Conservation (phyloP, 2,113 vertebrate species). For the Poecile atricapillus region DNA sequence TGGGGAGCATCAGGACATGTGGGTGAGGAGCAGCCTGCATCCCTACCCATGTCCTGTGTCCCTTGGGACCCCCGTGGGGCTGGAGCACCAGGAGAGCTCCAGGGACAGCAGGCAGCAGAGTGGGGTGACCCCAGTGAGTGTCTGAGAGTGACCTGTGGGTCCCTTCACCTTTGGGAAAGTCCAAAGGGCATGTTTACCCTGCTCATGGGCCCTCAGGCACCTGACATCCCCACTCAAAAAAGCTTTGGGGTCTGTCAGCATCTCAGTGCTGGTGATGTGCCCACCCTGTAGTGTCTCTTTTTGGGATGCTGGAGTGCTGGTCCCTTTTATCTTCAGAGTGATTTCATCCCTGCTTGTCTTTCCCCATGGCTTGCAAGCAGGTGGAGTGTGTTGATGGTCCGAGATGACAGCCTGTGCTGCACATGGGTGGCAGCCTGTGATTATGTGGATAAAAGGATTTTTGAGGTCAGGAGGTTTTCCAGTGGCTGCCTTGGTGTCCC, state of each 20-base stretch:
- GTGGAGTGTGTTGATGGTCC: background rate
- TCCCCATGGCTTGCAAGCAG: background rate
- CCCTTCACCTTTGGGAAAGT: background rate
- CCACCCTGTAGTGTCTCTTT: background rate
- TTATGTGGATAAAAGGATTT: slow-evolving; percentile 71
- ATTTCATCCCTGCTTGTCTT: background rate
- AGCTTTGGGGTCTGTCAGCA: background rate
- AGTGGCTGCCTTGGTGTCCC: background rate
- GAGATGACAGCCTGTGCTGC: slow-evolving; percentile 57
- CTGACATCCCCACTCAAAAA: background rate
- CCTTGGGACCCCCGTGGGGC: accelerated
- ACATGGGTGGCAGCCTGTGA: slow-evolving; percentile 60
- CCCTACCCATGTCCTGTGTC: background rate
- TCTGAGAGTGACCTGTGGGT: background rate
- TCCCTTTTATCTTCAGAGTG: accelerated
- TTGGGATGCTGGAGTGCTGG: background rate
- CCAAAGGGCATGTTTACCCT: accelerated
- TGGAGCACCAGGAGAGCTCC: background rate
- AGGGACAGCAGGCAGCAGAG: background rate
- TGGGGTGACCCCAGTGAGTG: accelerated
- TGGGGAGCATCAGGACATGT: background rate
- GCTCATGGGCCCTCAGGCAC: accelerated
- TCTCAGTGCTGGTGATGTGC: background rate
- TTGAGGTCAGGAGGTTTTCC: slow-evolving; percentile 57
- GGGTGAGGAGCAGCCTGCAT: background rate